Conservation (phyloP, 1,140 invertebrate species). For the Drosophila varians region DNA sequence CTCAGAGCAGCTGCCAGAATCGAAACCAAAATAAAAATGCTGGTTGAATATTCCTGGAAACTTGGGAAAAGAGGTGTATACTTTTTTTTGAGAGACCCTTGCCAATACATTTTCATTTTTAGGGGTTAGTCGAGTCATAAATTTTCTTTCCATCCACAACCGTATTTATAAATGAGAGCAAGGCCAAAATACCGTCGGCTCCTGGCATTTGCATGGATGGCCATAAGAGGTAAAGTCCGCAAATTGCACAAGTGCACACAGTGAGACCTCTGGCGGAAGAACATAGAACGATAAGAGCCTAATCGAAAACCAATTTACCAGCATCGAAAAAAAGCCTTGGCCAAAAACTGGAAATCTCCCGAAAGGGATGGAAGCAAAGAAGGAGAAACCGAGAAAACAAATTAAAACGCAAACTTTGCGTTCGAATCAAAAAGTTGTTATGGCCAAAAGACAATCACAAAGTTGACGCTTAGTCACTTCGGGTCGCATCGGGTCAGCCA, state of each 20-base stretch:
- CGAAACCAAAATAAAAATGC: neutral
- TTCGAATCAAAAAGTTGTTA: conserved; percentile 77
- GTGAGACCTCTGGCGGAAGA: neutral
- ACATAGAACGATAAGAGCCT: conserved; percentile 26
- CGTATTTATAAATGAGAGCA: conserved; percentile 62
- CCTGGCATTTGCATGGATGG: conserved; percentile 52
- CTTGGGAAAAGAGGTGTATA: no score
- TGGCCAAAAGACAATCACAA: conserved; percentile 67
- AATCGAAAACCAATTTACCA: conserved; percentile 76
- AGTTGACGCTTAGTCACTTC: conserved; percentile 37
- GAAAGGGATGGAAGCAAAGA: neutral
- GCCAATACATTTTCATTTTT: neutral
- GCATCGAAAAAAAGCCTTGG: conserved; percentile 50
- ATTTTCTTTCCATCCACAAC: conserved; percentile 13
- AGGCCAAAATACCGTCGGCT: conserved; percentile 44
- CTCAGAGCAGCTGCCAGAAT: conserved; percentile 38
- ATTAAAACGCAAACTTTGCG: conserved; percentile 64
- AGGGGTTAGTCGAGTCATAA: no score
- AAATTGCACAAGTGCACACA: conserved; percentile 39
- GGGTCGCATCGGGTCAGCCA: no score
- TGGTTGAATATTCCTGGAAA: neutral
- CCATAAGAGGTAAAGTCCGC: conserved; percentile 13
- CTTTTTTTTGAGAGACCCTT: no score
- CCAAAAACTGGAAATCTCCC: conserved; percentile 4
- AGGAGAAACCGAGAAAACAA: conserved; percentile 44